A percentile compares a stretch with the other conserved stretches of the same genome.
Evolutionary conservation across 2,113 vertebrate species (phyloP).

Genomic region (Calyptomena viridis): DNA sequence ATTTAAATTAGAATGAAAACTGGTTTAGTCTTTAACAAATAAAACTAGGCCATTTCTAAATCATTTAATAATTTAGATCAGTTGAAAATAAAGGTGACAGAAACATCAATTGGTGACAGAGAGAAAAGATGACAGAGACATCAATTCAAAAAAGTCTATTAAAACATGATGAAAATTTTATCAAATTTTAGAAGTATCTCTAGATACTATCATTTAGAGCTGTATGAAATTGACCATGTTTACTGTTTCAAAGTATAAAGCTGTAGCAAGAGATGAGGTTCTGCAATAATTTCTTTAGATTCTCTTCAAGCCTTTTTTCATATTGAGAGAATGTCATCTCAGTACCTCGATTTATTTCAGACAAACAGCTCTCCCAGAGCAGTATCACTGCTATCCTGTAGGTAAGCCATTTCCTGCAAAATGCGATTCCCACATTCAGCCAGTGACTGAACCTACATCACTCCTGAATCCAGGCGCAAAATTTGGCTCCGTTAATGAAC

Average conservation of each 20-base stretch:
- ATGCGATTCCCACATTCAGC: not conserved
- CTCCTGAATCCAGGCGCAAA: not conserved
- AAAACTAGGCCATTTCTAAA: not conserved
- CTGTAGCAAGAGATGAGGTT: not conserved
- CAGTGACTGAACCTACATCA: not conserved
- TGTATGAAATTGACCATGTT: not conserved
- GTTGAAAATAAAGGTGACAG: not conserved
- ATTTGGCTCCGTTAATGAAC: not conserved
- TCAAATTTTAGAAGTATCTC: not conserved
- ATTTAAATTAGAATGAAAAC: not conserved
- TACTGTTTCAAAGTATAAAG: not conserved
- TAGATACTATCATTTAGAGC: too few species aligned
- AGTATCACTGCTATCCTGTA: not conserved
- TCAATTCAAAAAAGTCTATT: not conserved
- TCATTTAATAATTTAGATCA: not conserved
- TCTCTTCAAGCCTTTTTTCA: not conserved
- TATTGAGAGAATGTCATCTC: not conserved
- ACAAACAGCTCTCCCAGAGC: constrained; percentile 21
- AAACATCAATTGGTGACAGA: too few species aligned
- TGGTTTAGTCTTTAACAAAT: not conserved
- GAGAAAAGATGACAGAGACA: too few species aligned
- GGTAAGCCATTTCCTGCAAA: not conserved
- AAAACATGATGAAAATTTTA: not conserved
- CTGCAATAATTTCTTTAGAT: not conserved
- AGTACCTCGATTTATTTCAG: not conserved